These are phyloP conservation scores for Cynoglossus semilaevis DNA, from an alignment of 2,113 vertebrate species.

Conservation along the genomic window DNA sequence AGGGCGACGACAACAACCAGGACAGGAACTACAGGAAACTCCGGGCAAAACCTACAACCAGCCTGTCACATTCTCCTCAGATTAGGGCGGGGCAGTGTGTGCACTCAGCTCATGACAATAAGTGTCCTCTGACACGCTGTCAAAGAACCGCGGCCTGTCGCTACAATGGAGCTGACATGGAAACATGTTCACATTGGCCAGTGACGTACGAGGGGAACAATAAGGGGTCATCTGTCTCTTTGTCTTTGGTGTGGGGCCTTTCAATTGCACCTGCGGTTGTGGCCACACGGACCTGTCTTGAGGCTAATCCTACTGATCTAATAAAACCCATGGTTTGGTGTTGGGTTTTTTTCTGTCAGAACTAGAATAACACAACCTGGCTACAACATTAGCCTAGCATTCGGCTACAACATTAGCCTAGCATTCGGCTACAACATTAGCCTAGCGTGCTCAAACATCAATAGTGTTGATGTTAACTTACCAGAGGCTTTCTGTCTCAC, in stretches of 20 bases:
- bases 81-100: conserved; percentile 48
- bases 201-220: conserved; percentile 61
- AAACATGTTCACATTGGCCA: conserved; percentile 63
- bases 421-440: not conserved
- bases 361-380: conserved; percentile 16
- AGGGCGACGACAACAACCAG: conserved; percentile 45
- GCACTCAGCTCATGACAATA: conserved; percentile 46
- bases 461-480: conserved; percentile 53
- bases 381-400: not conserved
- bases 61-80: conserved; percentile 55
- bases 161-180: conserved; percentile 66
- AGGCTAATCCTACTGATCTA: conserved; percentile 30
- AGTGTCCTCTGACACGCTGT: conserved; percentile 55
- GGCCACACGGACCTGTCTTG: conserved; percentile 48
- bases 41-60: conserved; percentile 56
- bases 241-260: conserved; percentile 53
- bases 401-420: not conserved
- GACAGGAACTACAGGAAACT: conserved; percentile 27
- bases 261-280: conserved; percentile 56
- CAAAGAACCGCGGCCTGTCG: conserved; percentile 24
- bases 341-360: not conserved
- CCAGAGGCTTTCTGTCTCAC: conserved; percentile 94
- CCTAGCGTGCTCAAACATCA: not conserved
- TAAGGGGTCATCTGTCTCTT: conserved; percentile 66
- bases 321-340: conserved; percentile 14